phyloP scores from a whole-genome alignment of 2,888 invertebrate genomes.

The Entomobrya multifasciata region DNA sequence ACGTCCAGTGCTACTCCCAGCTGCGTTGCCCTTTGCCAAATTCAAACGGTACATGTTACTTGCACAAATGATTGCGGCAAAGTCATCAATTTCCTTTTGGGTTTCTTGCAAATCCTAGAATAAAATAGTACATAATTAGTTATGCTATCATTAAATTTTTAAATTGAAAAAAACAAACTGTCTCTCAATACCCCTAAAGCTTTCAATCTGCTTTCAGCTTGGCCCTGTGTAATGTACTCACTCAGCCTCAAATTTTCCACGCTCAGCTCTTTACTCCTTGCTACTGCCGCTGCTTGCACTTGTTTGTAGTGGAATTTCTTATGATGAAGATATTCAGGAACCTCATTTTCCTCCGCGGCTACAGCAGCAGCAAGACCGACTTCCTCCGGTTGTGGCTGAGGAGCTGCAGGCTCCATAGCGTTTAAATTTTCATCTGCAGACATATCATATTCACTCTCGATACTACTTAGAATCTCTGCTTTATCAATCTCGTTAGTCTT shows the following conservation, averaged over 20 bases:
- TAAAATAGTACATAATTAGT: neutral
- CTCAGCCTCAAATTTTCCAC: slow-evolving; percentile 13
- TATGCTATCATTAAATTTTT: neutral
- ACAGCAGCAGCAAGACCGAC: no score
- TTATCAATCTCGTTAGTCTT: neutral
- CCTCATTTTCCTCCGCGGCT: neutral
- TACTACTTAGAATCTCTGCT: neutral
- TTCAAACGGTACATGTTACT: neutral
- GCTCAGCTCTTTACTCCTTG: neutral
- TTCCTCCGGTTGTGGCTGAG: neutral
- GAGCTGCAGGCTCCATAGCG: no score
- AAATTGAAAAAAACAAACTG: neutral
- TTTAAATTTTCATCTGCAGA: neutral
- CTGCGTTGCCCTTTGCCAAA: neutral
- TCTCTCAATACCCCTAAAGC: neutral
- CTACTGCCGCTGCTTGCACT: neutral
- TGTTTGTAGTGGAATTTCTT: slow-evolving; percentile 41
- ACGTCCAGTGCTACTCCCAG: neutral
- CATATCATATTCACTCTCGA: neutral
- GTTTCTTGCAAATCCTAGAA: slow-evolving; percentile 12
- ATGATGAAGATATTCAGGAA: neutral
- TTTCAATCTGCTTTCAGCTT: neutral
- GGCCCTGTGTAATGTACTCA: slow-evolving; percentile 12
- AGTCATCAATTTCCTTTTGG: slow-evolving; percentile 17
- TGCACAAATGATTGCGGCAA: neutral